Evolutionary conservation across 1,140 invertebrate species (phyloP), one percentile per base, ranked within the genome.

Genomic region (Globodera ellingtonae): DNA sequence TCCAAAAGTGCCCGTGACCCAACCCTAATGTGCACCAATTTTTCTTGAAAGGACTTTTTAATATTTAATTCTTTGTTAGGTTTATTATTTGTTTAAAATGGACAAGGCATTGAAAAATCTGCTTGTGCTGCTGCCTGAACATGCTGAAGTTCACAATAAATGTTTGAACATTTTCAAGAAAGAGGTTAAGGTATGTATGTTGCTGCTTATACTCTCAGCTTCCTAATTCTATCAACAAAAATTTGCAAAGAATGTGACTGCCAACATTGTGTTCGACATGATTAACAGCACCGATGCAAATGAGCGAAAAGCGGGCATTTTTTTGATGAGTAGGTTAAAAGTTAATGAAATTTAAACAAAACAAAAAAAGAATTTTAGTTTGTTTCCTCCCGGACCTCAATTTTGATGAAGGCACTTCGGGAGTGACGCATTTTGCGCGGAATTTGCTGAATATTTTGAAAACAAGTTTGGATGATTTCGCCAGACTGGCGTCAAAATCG

Each of bases 261-360:
- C 56, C 56, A 70, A 47, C 18, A 80, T 77, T 21, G 70, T 85
- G 9, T 82, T 84, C 67, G 78, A 85, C 47, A 67, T 75, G 62
- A 66, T 85, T 6, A 81, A 80, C 24, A 76, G 81, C 21, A 10
- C 78, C 13, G 84, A 87, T 69, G 10, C 75, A 18, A 73, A 77
- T 73, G 84, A 87, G 52, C 82, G 82, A 47, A 78, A 78, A 67
- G 84, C 85, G 9, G 85, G 84, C 48, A 86, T 86, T 47, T 86
- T 75, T 73, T 59, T 86, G 6, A 87, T 86, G 46, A 85, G 85
- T 75, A 72, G 24, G n/a, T 71, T 86, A 35, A 35, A 35, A 35
- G 3, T 24, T 24, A 24, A 24, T 35, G 3, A 35, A 35, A 35
- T 35, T 35, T 35, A 24, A 24, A 24, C 1, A 35, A 35, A 35